Base-by-base conservation (phyloP, 2,113 vertebrate species). In the Elephantulus edwardii region DNA sequence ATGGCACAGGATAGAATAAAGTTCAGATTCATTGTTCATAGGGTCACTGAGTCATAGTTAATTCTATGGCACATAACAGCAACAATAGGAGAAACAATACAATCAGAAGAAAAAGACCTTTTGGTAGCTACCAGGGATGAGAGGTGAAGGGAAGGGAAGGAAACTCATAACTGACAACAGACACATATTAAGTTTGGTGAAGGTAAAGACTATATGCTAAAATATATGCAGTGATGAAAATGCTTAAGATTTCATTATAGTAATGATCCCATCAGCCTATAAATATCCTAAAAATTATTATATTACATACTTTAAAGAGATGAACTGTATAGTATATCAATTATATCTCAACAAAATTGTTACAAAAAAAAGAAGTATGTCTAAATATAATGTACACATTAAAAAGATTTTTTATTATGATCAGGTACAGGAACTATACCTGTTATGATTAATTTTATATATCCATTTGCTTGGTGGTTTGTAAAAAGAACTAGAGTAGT, bases 341-440 rank as follows among this genome's bases (percentile, higher is more conserved):
- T 71, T 64, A 62, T 8, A 54, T 54, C 26, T 50, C 52, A 35
- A 56, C 16, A n/a, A 82, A 93, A 78, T 30, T 22, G 0, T 46
- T 77, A 83, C 44, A 72, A 92, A 58, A 66, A 44, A 64, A 44
- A 75, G 42, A 56, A 13, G 50, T 33, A 33, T 72, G 6, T 33
- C 66, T 74, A 38, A 88, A 48, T 33, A 86, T 14, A 76, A 86
- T 42, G 22, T 50, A 90, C 4, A 76, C 35, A n/a, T n/a, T n/a
- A n/a, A n/a, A n/a, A n/a, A n/a, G n/a, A n/a, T n/a, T 88, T 85
- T 80, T 88, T 83, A 58, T 11, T 81, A 2, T 35, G 66, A 80
- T 46, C 1, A 44, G 30, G 9, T 70, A 42, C 89, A 84, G 60
- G 22, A 90, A 90, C 24, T 62, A 66, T 28, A 71, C 42, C 40